Evolutionary conservation across 2,888 invertebrate species (phyloP), one percentile per base, ranked within the genome.

Genomic region (Kryphioiulus occultus): DNA sequence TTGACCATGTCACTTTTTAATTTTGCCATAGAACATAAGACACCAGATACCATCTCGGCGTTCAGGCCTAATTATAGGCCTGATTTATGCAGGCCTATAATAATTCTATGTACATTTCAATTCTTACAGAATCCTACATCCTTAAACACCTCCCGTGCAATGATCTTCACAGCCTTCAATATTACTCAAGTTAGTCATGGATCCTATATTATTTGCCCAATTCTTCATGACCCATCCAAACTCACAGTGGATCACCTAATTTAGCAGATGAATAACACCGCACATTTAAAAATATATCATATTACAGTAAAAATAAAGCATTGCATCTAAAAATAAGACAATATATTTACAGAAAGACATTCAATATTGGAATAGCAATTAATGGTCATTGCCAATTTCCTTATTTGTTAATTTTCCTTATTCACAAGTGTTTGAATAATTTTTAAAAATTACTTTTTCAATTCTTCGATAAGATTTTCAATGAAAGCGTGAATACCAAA

Each of bases 31-130:
- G 53, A n/a, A 53, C 53, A 53, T n/a, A n/a, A 53, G 68, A 68
- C 12, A 26, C 68, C 22, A 26, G 26, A 68, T 9, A 26, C 68
- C 22, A 68, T 26, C 68, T 68, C 19, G 26, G 26, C 68, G 3
- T 68, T 68, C 68, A 68, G 68, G 68, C 68, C 68, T 68, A 68
- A 68, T 68, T 68, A 68, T 68, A 68, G 68, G 68, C 68, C 68
- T 68, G 68, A 68, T 68, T 68, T 68, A 22, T 10, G 68, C 68
- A 68, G 68, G 68, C 68, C 68, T 68, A 68, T 68, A 68, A 68
- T 68, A 68, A 68, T 68, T 68, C 17, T 68, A 26, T 68, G 26
- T 68, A 68, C 68, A 68, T 68, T 68, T 68, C 26, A 68, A 68
- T 68, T 68, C 68, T 68, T 68, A 22, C 68, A 68, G 68, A 68